These are phyloP conservation scores for Tetranychus cinnabarinus DNA, from an alignment of 1,140 invertebrate species.

Conservation along the genomic window DNA sequence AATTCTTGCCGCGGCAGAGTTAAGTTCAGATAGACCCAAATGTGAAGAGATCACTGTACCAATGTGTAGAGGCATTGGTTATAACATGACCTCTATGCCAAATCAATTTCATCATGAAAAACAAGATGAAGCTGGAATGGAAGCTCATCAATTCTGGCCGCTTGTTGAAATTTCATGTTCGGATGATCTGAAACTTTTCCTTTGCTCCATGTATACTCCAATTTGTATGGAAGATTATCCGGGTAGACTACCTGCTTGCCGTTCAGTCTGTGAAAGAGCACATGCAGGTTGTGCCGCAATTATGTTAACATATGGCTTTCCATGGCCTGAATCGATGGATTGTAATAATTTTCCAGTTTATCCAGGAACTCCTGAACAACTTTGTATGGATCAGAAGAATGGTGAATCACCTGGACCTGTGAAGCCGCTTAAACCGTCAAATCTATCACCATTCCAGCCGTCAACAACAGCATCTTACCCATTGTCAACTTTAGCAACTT, in stretches of 20 bases:
- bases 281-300: conserved; percentile 68
- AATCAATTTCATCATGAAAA: conserved; percentile 81
- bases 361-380: conserved; percentile 39
- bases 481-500: no score
- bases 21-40: not conserved
- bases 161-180: conserved; percentile 41
- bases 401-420: conserved; percentile 1
- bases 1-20: conserved; percentile 15
- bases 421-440: not conserved
- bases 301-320: conserved; percentile 86
- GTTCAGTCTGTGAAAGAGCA: conserved; percentile 77
- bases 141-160: conserved; percentile 30
- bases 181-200: conserved; percentile 55
- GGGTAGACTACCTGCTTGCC: conserved; percentile 59
- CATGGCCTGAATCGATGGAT: conserved; percentile 84
- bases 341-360: conserved; percentile 67
- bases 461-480: no score
- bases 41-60: conserved; percentile 91
- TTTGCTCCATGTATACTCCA: conserved; percentile 26
- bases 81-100: conserved; percentile 89
- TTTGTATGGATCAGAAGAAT: conserved; percentile 67
- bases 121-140: conserved; percentile 71
- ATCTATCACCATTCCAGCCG: no score
- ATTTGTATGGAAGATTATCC: conserved; percentile 58
- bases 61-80: conserved; percentile 87